phyloP scores from a whole-genome alignment of 2,113 vertebrate species.

The Hyperoodon ampullatus region DNA sequence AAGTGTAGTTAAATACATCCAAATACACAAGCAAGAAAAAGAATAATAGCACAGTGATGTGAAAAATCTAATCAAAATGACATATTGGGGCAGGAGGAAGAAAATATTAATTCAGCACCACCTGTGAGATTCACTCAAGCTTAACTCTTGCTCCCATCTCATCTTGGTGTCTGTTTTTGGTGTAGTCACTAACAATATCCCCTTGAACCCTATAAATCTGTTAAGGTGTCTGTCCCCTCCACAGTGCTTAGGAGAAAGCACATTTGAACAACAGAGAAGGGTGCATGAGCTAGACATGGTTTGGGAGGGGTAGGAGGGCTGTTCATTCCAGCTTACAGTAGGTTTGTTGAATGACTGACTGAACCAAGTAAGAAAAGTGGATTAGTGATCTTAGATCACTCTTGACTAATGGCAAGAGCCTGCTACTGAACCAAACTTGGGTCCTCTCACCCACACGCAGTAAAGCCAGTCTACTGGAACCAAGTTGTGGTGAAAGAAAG shows the following conservation, averaged over 20 bases:
- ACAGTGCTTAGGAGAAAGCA: background rate
- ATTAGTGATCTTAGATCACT: background rate
- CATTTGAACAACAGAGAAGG: background rate
- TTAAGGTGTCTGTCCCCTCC: background rate
- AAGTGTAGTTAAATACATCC: background rate
- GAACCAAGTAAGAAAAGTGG: background rate
- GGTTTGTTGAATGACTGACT: background rate
- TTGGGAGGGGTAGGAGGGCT: accelerated
- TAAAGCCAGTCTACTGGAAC: background rate
- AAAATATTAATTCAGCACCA: background rate
- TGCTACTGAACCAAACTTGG: background rate
- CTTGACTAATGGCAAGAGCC: background rate
- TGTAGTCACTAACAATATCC: background rate
- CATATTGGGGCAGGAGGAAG: background rate
- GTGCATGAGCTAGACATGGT: background rate
- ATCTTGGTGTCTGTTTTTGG: background rate
- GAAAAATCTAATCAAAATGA: background rate
- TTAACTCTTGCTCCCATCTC: background rate
- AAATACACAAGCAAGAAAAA: background rate
- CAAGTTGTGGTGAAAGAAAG: background rate
- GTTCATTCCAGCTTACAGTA: background rate
- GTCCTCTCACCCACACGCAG: background rate
- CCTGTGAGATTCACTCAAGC: background rate
- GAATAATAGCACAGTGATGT: background rate
- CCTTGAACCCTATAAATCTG: background rate